Percentiles rank a stretch among this genome's conserved stretches.
Conservation (phyloP, 2,113 vertebrate species). For the Cryptotis parvus region DNA sequence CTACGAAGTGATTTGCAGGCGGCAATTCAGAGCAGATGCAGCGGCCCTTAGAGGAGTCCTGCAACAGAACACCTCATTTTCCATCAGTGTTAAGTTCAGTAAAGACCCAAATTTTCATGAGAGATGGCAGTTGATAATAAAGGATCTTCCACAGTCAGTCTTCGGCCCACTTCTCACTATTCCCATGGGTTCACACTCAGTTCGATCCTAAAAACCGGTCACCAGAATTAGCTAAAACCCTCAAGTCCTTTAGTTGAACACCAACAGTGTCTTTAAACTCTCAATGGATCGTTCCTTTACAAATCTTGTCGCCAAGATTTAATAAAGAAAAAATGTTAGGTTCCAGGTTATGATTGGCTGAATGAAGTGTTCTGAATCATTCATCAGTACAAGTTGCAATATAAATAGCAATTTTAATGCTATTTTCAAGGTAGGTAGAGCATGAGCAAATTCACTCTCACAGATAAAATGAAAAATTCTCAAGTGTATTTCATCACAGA, state of each 20-base stretch:
- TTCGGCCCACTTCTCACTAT: not conserved
- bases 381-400: constrained; percentile 41
- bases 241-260: not conserved
- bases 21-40: too few relatives aligned
- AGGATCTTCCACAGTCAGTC: not conserved
- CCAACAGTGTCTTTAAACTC: constrained; percentile 10
- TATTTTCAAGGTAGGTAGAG: constrained; percentile 39
- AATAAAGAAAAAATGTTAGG: constrained; percentile 34
- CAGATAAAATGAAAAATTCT: constrained; percentile 18
- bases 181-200: constrained; percentile 11
- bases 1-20: too few relatives aligned
- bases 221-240: not conserved
- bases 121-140: not conserved
- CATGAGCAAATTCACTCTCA: not conserved
- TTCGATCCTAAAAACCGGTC: constrained; percentile 19
- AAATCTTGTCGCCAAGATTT: constrained; percentile 25
- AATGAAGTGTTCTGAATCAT: constrained; percentile 20
- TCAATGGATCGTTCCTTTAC: not conserved
- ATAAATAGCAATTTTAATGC: too few relatives aligned
- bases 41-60: too few relatives aligned
- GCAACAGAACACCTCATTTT: too few relatives aligned
- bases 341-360: not conserved
- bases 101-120: constrained; percentile 29
- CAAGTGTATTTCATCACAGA: not conserved
- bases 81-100: not conserved